phyloP scores from a whole-genome alignment of 2,888 invertebrate species.

The Tolmerus cingulatus region DNA sequence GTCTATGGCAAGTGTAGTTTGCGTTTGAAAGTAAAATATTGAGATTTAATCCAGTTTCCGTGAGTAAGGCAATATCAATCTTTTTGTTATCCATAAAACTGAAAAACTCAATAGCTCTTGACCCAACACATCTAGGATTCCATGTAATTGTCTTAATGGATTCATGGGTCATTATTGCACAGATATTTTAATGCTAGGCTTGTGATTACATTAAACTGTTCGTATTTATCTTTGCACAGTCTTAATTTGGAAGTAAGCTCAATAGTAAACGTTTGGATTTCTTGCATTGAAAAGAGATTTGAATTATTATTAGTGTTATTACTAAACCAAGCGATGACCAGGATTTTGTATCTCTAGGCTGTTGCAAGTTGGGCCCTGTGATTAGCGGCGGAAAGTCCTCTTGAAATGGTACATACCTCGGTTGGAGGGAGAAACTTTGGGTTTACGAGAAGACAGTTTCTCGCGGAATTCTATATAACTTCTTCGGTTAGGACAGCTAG shows the following conservation, averaged over 20 bases:
- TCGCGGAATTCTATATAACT: no score
- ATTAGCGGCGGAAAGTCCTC: background rate
- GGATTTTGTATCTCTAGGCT: no score
- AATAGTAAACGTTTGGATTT: background rate
- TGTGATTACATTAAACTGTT: background rate
- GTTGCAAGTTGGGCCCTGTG: no score
- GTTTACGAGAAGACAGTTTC: background rate
- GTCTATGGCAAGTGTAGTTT: conserved; percentile 38
- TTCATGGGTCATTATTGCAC: background rate
- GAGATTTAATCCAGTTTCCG: conserved; percentile 44
- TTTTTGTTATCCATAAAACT: conserved; percentile 32
- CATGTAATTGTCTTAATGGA: conserved; percentile 16
- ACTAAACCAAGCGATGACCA: no score
- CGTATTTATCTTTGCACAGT: background rate
- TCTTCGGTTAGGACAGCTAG: no score
- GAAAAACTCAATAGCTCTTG: conserved; percentile 24
- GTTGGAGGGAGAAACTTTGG: background rate
- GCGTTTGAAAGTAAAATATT: conserved; percentile 38
- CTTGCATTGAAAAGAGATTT: background rate
- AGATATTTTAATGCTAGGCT: background rate
- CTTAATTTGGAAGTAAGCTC: background rate
- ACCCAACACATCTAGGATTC: conserved; percentile 29
- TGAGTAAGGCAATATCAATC: conserved; percentile 44
- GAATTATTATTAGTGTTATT: background rate
- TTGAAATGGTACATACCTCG: background rate